Evolutionary conservation across 1,140 invertebrate genomes (phyloP), one percentile per base, ranked within the genome.

Genomic region (Oscheius sp.): DNA sequence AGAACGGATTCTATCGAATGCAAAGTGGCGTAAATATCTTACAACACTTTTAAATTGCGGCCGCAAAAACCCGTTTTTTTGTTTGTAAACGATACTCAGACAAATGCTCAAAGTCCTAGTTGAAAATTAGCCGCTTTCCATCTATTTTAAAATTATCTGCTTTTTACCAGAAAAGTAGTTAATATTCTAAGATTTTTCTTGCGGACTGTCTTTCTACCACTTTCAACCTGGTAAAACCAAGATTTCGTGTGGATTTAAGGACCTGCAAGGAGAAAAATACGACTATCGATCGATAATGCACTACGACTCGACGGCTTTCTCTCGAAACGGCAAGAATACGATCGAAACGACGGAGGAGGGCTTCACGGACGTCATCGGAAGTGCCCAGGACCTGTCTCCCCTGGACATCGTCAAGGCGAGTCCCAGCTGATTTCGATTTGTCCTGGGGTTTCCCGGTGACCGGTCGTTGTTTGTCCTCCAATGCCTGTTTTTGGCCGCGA

Each of bases 271-370:
- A 20, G 81, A 81, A 55, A 45, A 46, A 35, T 83, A 83, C 62
- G 82, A 83, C 69, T 84, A 82, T 58, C 45, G 61, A 38, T 79
- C 79, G 18, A 77, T 80, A n/a, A 79, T 79, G 81, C 81, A 82
- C 63, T 82, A 82, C 65, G 81, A 79, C 46, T 82, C 77, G 3
- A 75, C 80, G 31, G 81, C 81, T 32, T 83, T 83, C 62, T 82
- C 79, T 23, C 36, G 75, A 52, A 83, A 83, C 49, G 81, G 81
- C 4, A 64, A 79, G 49, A 84, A 83, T 62, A 83, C 81, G 26
- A 80, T 83, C 42, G 82, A 83, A 61, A 74, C 81, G 18, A 67
- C 74, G 10, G 73, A 77, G 26, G 67, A 80, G 61, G 81, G 77
- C 26, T 83, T 83, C 64, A 83, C 81, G 13, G 63, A 74, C 10